Conservation (phyloP, 1,140 invertebrate genomes). For the Nylanderia fulva region DNA sequence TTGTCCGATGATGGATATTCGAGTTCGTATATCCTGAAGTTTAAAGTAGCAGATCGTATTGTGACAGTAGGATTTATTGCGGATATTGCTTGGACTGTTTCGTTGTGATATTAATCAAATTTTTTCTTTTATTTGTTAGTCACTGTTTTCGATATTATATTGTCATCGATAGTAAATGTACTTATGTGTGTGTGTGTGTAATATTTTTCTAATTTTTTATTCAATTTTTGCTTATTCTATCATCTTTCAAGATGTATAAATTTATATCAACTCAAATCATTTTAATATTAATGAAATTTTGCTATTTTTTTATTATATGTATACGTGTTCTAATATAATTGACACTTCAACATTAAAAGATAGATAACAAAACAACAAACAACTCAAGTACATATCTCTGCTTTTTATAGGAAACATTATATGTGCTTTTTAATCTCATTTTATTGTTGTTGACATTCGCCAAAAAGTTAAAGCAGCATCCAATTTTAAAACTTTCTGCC, state of each 20-base stretch:
- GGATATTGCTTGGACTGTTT: slow-evolving; percentile 17
- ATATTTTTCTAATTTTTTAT: background rate
- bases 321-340: background rate
- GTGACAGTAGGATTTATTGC: slow-evolving; percentile 38
- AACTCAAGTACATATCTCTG: background rate
- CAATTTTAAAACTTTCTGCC: slow-evolving; percentile 31
- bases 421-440: background rate
- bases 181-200: background rate
- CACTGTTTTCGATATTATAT: background rate
- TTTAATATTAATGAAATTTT: background rate
- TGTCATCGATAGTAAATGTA: background rate
- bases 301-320: background rate
- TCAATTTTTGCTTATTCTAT: background rate
- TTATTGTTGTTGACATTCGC: background rate
- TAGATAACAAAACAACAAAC: background rate
- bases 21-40: slow-evolving; percentile 9
- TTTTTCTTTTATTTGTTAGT: background rate
- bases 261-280: background rate
- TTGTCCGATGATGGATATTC: slow-evolving; percentile 41
- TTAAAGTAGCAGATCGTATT: slow-evolving; percentile 25
- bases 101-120: slow-evolving; percentile 17
- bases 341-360: background rate
- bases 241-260: background rate
- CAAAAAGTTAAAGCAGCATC: slow-evolving; percentile 4
- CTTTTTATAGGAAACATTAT: background rate